phyloP scores from a whole-genome alignment of 1,140 invertebrate genomes.

The Lethrus apterus region DNA sequence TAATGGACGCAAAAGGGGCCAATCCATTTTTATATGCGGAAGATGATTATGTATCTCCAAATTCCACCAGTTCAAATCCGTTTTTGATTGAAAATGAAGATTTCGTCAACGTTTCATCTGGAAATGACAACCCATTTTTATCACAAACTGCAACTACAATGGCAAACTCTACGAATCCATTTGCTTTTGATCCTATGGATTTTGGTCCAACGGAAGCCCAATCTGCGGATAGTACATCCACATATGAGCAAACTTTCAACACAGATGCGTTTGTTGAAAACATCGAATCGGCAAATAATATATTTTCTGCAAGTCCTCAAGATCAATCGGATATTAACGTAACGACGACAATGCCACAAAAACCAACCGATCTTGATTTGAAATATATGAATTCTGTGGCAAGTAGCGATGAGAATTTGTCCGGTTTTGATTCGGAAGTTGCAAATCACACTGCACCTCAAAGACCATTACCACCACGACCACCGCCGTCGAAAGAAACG shows the following conservation, averaged over 20 bases:
- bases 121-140: conserved; percentile 53
- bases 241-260: conserved; percentile 6
- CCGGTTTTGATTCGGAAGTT: neutral
- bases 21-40: conserved; percentile 72
- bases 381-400: conserved; percentile 28
- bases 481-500: conserved; percentile 62
- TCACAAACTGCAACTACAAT: conserved; percentile 32
- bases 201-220: conserved; percentile 45
- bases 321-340: conserved; percentile 23
- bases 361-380: conserved; percentile 38
- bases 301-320: conserved; percentile 16
- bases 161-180: conserved; percentile 48
- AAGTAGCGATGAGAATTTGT: conserved; percentile 15
- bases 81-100: conserved; percentile 57
- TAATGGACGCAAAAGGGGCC: conserved; percentile 51
- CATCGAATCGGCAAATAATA: conserved; percentile 4
- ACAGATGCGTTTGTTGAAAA: conserved; percentile 22
- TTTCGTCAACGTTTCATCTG: conserved; percentile 30
- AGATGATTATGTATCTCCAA: conserved; percentile 48
- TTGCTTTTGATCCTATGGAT: conserved; percentile 51
- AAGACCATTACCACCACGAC: conserved; percentile 41
- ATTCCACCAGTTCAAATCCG: conserved; percentile 54
- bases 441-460: conserved; percentile 29
- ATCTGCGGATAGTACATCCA: conserved; percentile 12
- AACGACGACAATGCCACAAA: conserved; percentile 35